Base-by-base conservation (phyloP, 1,140 invertebrate species). In the Tribolium castaneum region DNA sequence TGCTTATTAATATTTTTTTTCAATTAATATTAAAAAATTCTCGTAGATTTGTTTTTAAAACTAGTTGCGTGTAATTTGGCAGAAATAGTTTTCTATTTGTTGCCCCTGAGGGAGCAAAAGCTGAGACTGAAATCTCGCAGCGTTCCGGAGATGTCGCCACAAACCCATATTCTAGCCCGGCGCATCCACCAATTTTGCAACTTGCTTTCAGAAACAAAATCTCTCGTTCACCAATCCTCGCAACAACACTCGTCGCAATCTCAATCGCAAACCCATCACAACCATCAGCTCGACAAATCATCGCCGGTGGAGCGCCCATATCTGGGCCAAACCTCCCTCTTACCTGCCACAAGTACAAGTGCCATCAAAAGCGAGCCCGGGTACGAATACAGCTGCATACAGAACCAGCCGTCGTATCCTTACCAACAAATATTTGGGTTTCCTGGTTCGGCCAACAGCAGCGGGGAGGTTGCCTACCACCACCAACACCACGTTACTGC, bases 401-500 rank as follows among this genome's bases (percentile, higher is more conserved):
- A 86, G 75, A 84, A 83, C 45, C 85, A 86, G 78, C 70, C 83
- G 1, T 80, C 84, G 3, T 86, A 86, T 77, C 83, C 85, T 1
- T 86, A 86, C 62, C 86, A 87, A 75, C 86, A 87, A 70, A 81
- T 87, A 10, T 86, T 87, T 76, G 83, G 86, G 6, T 87, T 86
- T 78, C 78, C 83, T 6, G 75, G 80, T 9, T 66, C 81, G 6
- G 39, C 79, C 10, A 82, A 83, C 73, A 62, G 78, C 78, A 78
- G 82, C 73, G 59, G 83, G 72, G 82, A 88, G 82, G 84, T 87
- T 62, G 85, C 88, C 1, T 94, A 94, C 86, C 92, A 94, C 86
- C 93, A 94, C 86, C 93, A 94, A 84, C 93, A 94, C 83, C 94
- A 94, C 87, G 93, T 94, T 39, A 94, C 93, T 12, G 92, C 93